Evolutionary conservation across 2,888 invertebrate genomes (phyloP).

Genomic region (Chymomyza fuscimana): DNA sequence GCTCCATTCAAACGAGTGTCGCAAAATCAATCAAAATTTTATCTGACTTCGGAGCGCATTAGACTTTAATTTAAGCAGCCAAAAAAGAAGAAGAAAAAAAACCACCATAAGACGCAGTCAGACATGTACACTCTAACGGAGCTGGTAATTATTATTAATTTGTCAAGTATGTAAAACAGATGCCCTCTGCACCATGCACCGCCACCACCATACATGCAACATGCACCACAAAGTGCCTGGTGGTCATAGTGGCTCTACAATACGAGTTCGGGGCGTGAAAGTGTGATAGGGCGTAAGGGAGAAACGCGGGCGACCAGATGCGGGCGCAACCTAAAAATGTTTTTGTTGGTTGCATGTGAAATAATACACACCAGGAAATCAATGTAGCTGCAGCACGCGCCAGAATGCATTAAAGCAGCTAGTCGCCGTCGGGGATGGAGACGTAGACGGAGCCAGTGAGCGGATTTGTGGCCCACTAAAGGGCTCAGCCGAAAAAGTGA

Average conservation of each 20-base stretch:
- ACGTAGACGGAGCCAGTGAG: neutral
- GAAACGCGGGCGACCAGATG: slow-evolving; percentile 21
- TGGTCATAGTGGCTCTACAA: neutral
- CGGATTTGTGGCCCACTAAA: slow-evolving; percentile 8
- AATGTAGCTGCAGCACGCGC: slow-evolving; percentile 36
- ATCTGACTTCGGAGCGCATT: slow-evolving; percentile 28
- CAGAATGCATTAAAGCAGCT: slow-evolving; percentile 1
- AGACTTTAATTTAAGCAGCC: slow-evolving; percentile 28
- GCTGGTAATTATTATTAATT: slow-evolving; percentile 69
- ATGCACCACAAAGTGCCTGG: neutral
- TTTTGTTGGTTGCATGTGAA: neutral
- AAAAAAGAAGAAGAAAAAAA: neutral
- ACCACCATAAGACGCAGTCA: neutral
- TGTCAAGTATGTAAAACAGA: slow-evolving; percentile 74
- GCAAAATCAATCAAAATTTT: slow-evolving; percentile 62
- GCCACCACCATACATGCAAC: neutral
- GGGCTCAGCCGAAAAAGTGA: slow-evolving; percentile 18
- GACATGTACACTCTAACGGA: neutral
- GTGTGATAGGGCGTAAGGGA: neutral
- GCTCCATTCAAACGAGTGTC: slow-evolving; percentile 36
- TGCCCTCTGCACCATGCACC: slow-evolving; percentile 42
- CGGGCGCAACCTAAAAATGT: slow-evolving; percentile 25
- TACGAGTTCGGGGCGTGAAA: neutral
- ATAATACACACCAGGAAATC: slow-evolving; percentile 5
- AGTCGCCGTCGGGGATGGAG: neutral